Percentiles rank a stretch among this genome's conserved stretches.
phyloP scores from a whole-genome alignment of 2,113 vertebrate species.

The Aramus guarauna region DNA sequence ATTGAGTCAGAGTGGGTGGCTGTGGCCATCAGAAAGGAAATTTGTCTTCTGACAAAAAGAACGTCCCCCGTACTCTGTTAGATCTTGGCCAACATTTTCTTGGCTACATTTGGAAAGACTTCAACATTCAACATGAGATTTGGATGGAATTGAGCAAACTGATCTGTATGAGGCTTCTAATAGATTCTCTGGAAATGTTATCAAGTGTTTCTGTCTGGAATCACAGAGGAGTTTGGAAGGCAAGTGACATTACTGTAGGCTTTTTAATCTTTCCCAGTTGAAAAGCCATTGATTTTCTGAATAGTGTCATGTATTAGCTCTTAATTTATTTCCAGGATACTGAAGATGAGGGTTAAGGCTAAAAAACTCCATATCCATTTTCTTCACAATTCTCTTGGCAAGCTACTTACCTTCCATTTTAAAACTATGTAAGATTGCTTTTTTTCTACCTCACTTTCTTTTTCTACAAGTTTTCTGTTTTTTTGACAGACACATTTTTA shows the following conservation, averaged over 20 bases:
- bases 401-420: background rate
- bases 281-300: background rate
- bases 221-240: background rate
- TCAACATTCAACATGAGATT: background rate
- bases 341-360: background rate
- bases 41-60: background rate
- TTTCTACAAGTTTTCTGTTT: background rate
- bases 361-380: background rate
- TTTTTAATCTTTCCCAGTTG: background rate
- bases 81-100: background rate
- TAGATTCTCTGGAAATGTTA: background rate
- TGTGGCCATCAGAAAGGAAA: background rate
- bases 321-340: background rate
- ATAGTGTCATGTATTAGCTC: background rate
- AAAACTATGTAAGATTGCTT: no score
- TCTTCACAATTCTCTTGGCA: background rate
- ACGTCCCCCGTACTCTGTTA: background rate
- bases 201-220: background rate
- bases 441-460: background rate
- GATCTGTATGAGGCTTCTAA: background rate
- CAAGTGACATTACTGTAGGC: background rate
- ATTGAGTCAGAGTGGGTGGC: background rate
- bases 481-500: background rate
- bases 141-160: background rate
- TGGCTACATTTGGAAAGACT: background rate